phyloP scores from a whole-genome alignment of 1,140 invertebrate species.

The Drosophila ananassae region DNA sequence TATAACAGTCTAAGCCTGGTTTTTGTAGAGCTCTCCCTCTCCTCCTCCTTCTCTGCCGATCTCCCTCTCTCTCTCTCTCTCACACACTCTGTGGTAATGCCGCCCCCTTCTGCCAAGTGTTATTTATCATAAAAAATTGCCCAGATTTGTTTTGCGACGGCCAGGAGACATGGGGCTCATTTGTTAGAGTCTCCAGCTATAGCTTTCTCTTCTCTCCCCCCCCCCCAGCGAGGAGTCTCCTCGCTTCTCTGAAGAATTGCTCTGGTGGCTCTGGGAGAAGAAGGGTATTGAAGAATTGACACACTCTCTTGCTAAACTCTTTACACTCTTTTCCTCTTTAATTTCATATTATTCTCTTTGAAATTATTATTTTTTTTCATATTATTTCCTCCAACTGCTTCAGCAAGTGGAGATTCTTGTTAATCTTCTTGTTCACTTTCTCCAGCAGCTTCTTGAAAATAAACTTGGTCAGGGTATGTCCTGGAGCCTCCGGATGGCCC shows the following conservation, averaged over 20 bases:
- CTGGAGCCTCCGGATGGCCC: neutral
- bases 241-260: neutral
- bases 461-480: neutral
- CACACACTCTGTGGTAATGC: neutral
- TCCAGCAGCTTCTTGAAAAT: neutral
- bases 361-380: neutral
- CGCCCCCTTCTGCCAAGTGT: conserved; percentile 45
- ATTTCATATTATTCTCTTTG: too few relatives aligned
- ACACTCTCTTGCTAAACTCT: too few relatives aligned
- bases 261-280: neutral
- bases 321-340: too few relatives aligned
- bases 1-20: conserved; percentile 46
- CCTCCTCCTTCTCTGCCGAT: neutral
- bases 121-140: conserved; percentile 83
- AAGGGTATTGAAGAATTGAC: neutral
- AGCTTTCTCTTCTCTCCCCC: conserved; percentile 7
- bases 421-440: neutral
- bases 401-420: neutral
- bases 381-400: neutral
- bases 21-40: too few relatives aligned
- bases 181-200: conserved; percentile 53
- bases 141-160: conserved; percentile 81
- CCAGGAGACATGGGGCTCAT: conserved; percentile 80
- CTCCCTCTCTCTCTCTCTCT: neutral
- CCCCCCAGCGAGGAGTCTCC: conserved; percentile 10